A percentile compares a stretch with the other conserved stretches of the same genome.
These are phyloP conservation scores for Schizaphis graminum DNA, from an alignment of 2,888 invertebrate species.

Conservation along the genomic window DNA sequence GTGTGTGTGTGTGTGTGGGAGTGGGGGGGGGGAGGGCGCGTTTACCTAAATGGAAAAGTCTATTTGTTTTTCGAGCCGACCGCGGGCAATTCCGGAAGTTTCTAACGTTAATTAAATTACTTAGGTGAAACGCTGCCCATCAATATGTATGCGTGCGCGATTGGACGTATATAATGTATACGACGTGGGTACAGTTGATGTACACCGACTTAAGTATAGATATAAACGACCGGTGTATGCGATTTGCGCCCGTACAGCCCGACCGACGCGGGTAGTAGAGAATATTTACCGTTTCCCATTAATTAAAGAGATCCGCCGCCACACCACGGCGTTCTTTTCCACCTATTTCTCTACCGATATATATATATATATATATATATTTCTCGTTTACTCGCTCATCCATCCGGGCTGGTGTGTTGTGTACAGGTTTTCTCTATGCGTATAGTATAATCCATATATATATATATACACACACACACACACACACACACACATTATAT, in stretches of 20 bases:
- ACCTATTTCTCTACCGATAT: background rate
- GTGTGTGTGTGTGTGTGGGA: too few species aligned
- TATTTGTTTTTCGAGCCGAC: slow-evolving; percentile 40
- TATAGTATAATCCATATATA: background rate
- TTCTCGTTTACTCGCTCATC: background rate
- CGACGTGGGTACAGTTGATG: background rate
- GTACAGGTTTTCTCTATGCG: background rate
- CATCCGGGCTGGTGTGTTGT: background rate
- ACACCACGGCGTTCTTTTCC: background rate
- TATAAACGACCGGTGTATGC: background rate
- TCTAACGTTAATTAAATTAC: slow-evolving; percentile 55
- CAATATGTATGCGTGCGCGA: slow-evolving; percentile 42
- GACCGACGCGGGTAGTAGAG: background rate
- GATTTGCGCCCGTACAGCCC: background rate
- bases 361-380: background rate
- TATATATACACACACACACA: background rate
- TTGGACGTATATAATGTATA: slow-evolving; percentile 8
- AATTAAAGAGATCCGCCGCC: background rate
- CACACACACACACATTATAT: background rate
- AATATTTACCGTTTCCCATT: slow-evolving; percentile 46
- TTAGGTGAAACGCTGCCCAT: slow-evolving; percentile 31
- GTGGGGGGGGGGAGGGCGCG: background rate
- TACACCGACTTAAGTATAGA: background rate
- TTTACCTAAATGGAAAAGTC: slow-evolving; percentile 46
- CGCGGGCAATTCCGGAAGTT: slow-evolving; percentile 16